Evolutionary conservation across 1,140 invertebrate species (phyloP).

Genomic region (Drosophila sechellia): DNA sequence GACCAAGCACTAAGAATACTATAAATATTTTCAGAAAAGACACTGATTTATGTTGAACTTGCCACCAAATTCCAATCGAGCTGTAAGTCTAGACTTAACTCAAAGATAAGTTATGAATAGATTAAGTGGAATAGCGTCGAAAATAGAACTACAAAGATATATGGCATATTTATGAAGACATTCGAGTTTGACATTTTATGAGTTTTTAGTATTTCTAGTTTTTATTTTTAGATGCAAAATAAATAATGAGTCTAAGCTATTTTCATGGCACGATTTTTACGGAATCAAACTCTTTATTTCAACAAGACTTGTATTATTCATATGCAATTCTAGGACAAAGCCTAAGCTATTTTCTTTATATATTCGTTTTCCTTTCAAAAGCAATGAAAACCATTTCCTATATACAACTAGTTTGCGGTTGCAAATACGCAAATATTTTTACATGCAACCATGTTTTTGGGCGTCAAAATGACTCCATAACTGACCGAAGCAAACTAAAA

Average conservation of each 20-base stretch:
- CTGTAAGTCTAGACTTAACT: constrained; percentile 5
- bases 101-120: constrained; percentile 14
- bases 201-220: not conserved
- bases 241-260: too few relatives aligned
- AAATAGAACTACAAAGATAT: constrained; percentile 23
- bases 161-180: constrained; percentile 8
- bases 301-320: too few relatives aligned
- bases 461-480: constrained; percentile 20
- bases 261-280: too few relatives aligned
- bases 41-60: constrained; percentile 59
- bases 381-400: not conserved
- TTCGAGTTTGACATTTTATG: constrained; percentile 10
- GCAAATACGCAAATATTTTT: constrained; percentile 16
- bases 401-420: not conserved
- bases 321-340: not conserved
- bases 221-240: too few relatives aligned
- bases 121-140: not conserved
- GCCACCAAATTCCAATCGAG: constrained; percentile 40
- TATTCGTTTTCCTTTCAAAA: not conserved
- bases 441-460: constrained; percentile 5
- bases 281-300: too few relatives aligned
- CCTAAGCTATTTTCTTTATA: not conserved
- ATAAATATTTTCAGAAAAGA: constrained; percentile 3
- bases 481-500: constrained; percentile 16
- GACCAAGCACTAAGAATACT: constrained; percentile 10